A percentile compares a stretch with the other conserved stretches of the same genome.
Conservation (phyloP, 2,888 invertebrate genomes). For the Patella caerulea region DNA sequence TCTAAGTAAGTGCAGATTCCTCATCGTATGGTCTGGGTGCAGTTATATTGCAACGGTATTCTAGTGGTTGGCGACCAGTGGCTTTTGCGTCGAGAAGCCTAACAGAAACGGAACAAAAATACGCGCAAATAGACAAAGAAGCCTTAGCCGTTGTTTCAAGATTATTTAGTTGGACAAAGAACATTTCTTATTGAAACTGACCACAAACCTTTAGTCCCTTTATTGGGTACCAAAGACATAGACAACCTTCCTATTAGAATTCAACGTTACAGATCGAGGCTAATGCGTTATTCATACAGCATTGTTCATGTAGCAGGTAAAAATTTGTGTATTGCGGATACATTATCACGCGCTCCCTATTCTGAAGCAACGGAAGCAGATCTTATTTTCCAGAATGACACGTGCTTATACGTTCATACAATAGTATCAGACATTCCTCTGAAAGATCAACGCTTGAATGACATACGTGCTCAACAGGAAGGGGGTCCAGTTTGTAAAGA, state of each 20-base stretch:
- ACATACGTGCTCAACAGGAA: too few species aligned
- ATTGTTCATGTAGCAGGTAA: conserved; percentile 8
- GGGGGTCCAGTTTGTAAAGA: not conserved
- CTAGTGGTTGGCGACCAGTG: not conserved
- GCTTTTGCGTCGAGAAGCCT: too few species aligned
- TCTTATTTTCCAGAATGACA: not conserved
- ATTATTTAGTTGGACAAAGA: too few species aligned
- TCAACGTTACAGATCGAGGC: too few species aligned
- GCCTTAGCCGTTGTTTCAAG: too few species aligned
- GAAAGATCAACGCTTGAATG: not conserved
- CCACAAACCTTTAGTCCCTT: too few species aligned
- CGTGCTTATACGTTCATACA: not conserved
- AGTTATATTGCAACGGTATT: conserved; percentile 23
- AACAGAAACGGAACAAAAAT: too few species aligned
- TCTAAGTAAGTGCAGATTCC: conserved; percentile 27
- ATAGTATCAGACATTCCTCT: not conserved
- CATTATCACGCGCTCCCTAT: not conserved
- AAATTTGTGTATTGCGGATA: not conserved
- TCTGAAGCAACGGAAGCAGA: not conserved
- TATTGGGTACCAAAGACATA: too few species aligned
- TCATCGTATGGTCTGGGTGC: conserved; percentile 31
- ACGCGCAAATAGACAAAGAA: not conserved
- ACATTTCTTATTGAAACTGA: too few species aligned
- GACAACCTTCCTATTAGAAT: too few species aligned
- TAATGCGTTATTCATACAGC: not conserved